Evolutionary conservation across 2,888 invertebrate genomes (phyloP).

Genomic region (Nomada goodeniana): DNA sequence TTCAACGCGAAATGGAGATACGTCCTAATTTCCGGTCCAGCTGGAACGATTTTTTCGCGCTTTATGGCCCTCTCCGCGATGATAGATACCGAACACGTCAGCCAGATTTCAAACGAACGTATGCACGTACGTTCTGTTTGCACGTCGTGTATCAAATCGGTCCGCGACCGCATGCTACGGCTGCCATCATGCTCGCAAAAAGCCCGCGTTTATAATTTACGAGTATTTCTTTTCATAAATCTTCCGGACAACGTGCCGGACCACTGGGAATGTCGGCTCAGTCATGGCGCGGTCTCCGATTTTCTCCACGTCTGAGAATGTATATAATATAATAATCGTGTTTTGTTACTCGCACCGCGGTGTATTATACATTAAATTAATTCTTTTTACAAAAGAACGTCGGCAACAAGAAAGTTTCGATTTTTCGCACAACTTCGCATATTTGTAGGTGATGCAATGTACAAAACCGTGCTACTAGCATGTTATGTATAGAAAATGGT

Average conservation of each 20-base stretch:
- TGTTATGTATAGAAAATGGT: no score
- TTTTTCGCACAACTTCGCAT: no score
- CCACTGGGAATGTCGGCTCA: slow-evolving; percentile 52
- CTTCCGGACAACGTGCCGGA: slow-evolving; percentile 57
- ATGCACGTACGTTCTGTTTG: slow-evolving; percentile 37
- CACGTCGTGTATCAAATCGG: slow-evolving; percentile 64
- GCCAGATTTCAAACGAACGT: slow-evolving; percentile 26
- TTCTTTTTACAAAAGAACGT: background rate
- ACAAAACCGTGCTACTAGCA: no score
- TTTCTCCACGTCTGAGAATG: slow-evolving; percentile 29
- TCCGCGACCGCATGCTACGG: slow-evolving; percentile 28
- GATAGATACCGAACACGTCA: slow-evolving; percentile 70
- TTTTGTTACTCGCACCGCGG: background rate
- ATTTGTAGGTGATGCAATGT: no score
- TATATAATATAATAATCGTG: slow-evolving; percentile 10
- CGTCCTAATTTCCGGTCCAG: slow-evolving; percentile 64
- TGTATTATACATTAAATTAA: background rate
- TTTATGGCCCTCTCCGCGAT: slow-evolving; percentile 56
- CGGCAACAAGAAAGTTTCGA: no score
- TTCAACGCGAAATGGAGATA: slow-evolving; percentile 53
- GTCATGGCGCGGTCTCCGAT: slow-evolving; percentile 61
- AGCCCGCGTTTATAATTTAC: slow-evolving; percentile 73
- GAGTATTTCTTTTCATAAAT: slow-evolving; percentile 76
- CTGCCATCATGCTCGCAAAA: slow-evolving; percentile 46
- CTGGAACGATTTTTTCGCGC: slow-evolving; percentile 62